These are phyloP conservation scores for Anabacerthia variegaticeps DNA, from an alignment of 2,797 vertebrate species.

Conservation along the genomic window DNA sequence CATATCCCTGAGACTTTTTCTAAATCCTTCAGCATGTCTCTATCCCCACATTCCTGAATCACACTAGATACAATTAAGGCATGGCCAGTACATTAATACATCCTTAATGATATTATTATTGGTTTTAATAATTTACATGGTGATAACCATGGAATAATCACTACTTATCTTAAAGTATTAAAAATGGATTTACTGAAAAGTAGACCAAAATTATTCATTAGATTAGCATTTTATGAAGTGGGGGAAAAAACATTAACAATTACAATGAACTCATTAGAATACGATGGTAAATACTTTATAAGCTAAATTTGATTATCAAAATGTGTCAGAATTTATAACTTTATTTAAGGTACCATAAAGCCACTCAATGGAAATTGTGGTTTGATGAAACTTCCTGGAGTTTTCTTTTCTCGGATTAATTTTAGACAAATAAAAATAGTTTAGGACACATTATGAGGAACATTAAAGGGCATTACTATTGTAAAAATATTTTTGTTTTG, in stretches of 20 bases:
- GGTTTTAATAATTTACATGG: background rate
- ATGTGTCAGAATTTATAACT: background rate
- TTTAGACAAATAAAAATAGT: background rate
- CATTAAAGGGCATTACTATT: background rate
- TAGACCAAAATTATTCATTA: background rate
- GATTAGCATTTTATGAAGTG: background rate
- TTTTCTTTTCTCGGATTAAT: background rate
- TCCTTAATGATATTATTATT: background rate
- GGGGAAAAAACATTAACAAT: background rate
- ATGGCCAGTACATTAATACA: background rate
- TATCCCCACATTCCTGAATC: background rate
- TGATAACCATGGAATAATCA: background rate
- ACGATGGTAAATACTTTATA: background rate
- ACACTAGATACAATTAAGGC: background rate
- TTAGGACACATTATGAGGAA: background rate
- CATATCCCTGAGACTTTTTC: background rate
- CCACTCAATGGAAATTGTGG: background rate
- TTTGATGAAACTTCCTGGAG: background rate
- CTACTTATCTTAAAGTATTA: background rate
- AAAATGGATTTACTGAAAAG: background rate
- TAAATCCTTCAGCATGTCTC: background rate
- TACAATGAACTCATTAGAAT: background rate
- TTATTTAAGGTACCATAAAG: background rate
- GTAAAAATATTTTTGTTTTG: constrained; percentile 9
- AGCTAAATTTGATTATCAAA: background rate